Percentiles rank a stretch among this genome's conserved stretches.
Conservation (phyloP, 2,113 vertebrate species). For the Hoplias malabaricus region DNA sequence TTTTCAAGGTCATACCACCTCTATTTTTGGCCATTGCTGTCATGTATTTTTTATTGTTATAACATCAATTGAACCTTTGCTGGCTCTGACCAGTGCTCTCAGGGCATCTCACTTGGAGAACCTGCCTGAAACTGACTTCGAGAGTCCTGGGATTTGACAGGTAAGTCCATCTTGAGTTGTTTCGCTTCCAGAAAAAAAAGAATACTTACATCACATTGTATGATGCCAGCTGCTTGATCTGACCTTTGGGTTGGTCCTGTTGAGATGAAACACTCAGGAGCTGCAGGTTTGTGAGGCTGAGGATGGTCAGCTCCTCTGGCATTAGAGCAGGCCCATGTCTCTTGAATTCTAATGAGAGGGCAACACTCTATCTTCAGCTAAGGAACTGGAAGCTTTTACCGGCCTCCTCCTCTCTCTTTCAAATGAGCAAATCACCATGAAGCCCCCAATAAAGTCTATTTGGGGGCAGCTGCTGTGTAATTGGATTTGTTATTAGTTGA, state of each 20-base stretch:
- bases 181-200: background rate
- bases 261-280: slow-evolving; percentile 12
- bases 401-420: slow-evolving; percentile 26
- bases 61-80: background rate
- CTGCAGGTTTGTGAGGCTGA: background rate
- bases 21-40: background rate
- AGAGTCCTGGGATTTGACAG: slow-evolving; percentile 14
- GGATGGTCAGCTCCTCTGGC: background rate
- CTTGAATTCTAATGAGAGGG: slow-evolving; percentile 44
- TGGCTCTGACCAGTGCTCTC: background rate
- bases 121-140: slow-evolving; percentile 15
- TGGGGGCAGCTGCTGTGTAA: slow-evolving; percentile 75
- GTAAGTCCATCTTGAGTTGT: background rate
- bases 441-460: slow-evolving; percentile 65
- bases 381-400: slow-evolving; percentile 18
- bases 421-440: slow-evolving; percentile 40
- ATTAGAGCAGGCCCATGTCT: background rate
- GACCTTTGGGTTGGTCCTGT: slow-evolving; percentile 45
- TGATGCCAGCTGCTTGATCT: slow-evolving; percentile 23
- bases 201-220: slow-evolving; percentile 2
- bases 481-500: slow-evolving; percentile 76
- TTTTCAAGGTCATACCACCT: background rate
- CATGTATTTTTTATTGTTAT: background rate
- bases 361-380: slow-evolving; percentile 8
- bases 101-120: background rate